phyloP scores from a whole-genome alignment of 2,113 vertebrate genomes.

The Hipposideros armiger region DNA sequence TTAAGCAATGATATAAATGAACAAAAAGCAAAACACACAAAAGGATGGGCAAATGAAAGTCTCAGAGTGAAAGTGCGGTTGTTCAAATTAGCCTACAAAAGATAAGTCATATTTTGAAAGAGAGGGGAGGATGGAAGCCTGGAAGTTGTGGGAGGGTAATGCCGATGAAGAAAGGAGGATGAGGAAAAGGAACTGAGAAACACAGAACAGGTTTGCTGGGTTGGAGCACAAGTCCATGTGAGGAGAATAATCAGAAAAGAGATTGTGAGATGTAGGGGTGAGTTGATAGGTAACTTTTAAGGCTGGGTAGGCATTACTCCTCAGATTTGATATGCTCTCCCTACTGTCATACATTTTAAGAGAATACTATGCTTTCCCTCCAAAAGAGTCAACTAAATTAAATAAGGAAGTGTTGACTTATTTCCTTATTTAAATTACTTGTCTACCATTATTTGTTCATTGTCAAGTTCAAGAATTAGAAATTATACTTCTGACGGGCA shows the following conservation, averaged over 20 bases:
- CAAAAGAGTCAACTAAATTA: conserved; percentile 24
- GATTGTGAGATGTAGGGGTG: background rate
- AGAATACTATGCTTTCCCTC: background rate
- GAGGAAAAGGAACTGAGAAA: conserved; percentile 36
- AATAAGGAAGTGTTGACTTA: conserved; percentile 39
- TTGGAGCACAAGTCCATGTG: conserved; percentile 31
- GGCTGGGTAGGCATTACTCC: background rate
- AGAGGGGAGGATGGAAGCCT: background rate
- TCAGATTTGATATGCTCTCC: background rate
- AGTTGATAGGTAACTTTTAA: background rate
- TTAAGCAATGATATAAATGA: background rate
- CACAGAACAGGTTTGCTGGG: conserved; percentile 39
- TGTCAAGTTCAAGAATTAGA: conserved; percentile 17
- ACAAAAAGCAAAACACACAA: conserved; percentile 49
- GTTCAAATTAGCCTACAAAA: background rate
- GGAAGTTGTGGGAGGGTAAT: background rate
- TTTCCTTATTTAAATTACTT: conserved; percentile 49
- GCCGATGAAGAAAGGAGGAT: background rate
- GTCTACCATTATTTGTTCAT: background rate
- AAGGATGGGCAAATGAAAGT: background rate
- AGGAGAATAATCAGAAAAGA: conserved; percentile 47
- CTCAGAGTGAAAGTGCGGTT: background rate
- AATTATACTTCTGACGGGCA: conserved; percentile 34
- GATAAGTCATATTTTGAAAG: background rate
- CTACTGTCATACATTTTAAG: background rate